A percentile compares a stretch with the other conserved stretches of the same genome.
Evolutionary conservation across 2,113 vertebrate genomes (phyloP).

Genomic region (Alethe diademata): DNA sequence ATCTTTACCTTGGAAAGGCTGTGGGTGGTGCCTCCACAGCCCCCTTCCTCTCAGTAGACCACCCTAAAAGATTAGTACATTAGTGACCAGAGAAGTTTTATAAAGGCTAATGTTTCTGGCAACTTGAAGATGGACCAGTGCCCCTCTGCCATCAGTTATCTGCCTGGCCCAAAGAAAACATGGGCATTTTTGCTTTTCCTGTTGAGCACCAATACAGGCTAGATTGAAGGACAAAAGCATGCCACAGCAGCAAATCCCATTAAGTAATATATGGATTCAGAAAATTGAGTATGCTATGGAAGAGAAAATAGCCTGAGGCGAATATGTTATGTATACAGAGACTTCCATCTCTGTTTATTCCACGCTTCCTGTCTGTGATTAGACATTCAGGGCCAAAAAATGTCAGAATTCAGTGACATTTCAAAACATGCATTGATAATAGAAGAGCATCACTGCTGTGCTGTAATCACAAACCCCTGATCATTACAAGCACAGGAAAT

Average conservation of each 20-base stretch:
- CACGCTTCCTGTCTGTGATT: background rate
- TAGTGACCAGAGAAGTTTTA: background rate
- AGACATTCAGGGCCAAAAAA: background rate
- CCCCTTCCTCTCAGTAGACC: background rate
- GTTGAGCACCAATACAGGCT: background rate
- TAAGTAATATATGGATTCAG: conserved; percentile 13
- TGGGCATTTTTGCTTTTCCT: background rate
- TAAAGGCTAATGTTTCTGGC: background rate
- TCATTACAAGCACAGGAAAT: background rate
- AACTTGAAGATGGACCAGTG: background rate
- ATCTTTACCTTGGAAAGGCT: background rate
- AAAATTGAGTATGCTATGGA: background rate
- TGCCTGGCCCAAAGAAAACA: background rate
- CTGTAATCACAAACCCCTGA: background rate
- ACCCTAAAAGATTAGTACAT: background rate
- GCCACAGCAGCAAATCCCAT: background rate
- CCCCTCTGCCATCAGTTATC: background rate
- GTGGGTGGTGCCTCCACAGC: background rate
- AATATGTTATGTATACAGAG: background rate
- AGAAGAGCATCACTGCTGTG: background rate
- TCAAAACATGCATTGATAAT: background rate
- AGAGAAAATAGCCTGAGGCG: background rate
- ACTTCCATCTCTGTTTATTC: background rate
- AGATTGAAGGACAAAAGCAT: background rate
- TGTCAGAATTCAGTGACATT: background rate